A percentile compares a stretch with the other conserved stretches of the same genome.
These are phyloP conservation scores for Labrus mixtus DNA, from an alignment of 2,113 vertebrate genomes.

Conservation along the genomic window DNA sequence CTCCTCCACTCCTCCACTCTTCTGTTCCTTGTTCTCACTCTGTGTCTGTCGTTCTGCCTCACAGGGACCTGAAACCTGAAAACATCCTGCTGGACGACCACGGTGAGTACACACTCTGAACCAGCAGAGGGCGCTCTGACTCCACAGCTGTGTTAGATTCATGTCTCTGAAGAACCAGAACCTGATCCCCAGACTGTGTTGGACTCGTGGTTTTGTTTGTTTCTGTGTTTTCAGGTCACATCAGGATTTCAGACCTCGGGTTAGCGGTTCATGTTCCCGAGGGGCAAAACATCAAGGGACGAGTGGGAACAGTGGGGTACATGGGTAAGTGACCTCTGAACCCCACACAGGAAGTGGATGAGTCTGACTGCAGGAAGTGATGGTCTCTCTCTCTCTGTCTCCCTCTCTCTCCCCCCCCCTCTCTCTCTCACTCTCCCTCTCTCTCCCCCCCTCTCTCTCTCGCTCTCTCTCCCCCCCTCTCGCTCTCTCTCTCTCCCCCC, in stretches of 20 bases:
- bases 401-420: no score
- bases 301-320: conserved; percentile 98
- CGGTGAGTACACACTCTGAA: conserved; percentile 83
- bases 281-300: conserved; percentile 94
- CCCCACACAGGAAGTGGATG: not conserved
- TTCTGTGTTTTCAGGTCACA: conserved; percentile 87
- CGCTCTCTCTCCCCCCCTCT: no score
- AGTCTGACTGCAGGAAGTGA: no score
- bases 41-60: conserved; percentile 1
- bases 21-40: not conserved
- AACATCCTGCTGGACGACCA: conserved; percentile 97
- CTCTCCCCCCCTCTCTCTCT: no score
- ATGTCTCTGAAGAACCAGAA: no score
- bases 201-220: not conserved
- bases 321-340: conserved; percentile 89
- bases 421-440: no score
- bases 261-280: conserved; percentile 94
- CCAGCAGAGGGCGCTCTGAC: conserved; percentile 53
- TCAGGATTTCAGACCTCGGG: conserved; percentile 97
- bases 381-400: no score
- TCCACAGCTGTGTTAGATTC: not conserved
- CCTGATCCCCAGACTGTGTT: no score
- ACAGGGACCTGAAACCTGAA: conserved; percentile 95
- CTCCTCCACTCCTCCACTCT: no score
- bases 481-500: no score